Base-by-base conservation (phyloP, 2,113 vertebrate genomes). In the Peromyscus leucopus region DNA sequence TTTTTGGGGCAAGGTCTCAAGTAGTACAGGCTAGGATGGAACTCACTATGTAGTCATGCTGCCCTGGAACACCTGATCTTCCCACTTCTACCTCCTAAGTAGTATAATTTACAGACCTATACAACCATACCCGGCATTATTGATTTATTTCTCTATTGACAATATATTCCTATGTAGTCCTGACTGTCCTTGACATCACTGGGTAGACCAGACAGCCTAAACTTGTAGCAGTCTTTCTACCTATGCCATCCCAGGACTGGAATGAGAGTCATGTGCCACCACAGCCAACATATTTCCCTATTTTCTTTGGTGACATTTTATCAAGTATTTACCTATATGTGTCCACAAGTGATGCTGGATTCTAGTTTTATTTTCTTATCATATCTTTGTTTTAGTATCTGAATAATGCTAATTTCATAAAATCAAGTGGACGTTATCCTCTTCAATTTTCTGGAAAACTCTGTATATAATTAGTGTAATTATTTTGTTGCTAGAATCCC, bases 371-470 rank as follows among this genome's bases (percentile, higher is more conserved):
- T 72, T 12, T 63, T 72, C 94, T 75, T 89, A 12, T 71, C 88
- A 22, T 46, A 74, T 80, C 33, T 92, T 92, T 94, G 24, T 93
- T 94, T 89, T 69, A 7, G 17, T 86, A 51, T 96, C 39, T 82
- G 33, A 74, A 2, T 82, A 75, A 82, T 61, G 26, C 22, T 80
- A 85, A 8, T 48, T 36, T 91, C 26, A 80, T 96, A 72, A 94
- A 79, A 67, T 89, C 22, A 92, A 4, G 85, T 74, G 17, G 31
- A 92, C 24, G 42, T 55, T 11, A 85, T 51, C 71, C 48, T 7
- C 22, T 83, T 63, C 39, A 55, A 3, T 80, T 82, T 95, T 80
- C 75, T 90, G 36, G 59, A 84, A 93, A 87, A 48, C 16, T 42
- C 90, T 91, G 16, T 39, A 19, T 88, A 63, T 91, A 96, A 78